phyloP scores from a whole-genome alignment of 2,797 vertebrate genomes.

The Strix occidentalis region DNA sequence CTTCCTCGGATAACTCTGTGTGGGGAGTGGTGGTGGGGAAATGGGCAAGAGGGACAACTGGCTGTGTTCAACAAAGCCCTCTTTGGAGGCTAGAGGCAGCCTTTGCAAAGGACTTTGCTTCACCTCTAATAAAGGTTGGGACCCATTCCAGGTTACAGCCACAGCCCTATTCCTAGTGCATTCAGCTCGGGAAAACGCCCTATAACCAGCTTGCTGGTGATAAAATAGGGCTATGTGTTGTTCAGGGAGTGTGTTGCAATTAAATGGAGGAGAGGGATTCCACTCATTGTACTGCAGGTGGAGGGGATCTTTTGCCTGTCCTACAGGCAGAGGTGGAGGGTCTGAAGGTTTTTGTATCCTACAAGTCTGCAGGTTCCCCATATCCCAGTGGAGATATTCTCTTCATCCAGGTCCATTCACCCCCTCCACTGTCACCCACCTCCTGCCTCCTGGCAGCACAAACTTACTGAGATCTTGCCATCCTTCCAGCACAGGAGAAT shows the following conservation, averaged over 20 bases:
- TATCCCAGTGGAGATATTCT: not conserved
- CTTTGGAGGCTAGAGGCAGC: not conserved
- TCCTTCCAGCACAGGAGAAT: not conserved
- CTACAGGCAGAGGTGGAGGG: not conserved
- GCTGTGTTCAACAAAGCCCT: not conserved
- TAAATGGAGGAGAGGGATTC: not conserved
- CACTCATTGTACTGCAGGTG: not conserved
- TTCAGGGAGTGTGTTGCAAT: not conserved
- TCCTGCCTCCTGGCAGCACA: not conserved
- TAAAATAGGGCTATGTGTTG: not conserved
- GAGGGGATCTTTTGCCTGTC: not conserved
- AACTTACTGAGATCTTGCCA: not conserved
- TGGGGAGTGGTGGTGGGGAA: not conserved
- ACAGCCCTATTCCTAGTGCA: conserved; percentile 14
- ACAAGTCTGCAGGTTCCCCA: not conserved
- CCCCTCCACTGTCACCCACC: not conserved
- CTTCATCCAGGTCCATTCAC: not conserved
- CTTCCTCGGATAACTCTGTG: not conserved
- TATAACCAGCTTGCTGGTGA: not conserved
- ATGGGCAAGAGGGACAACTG: not conserved
- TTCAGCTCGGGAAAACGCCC: not conserved
- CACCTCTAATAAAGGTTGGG: conserved; percentile 15
- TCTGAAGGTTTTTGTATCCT: not conserved
- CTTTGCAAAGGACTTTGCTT: conserved; percentile 33
- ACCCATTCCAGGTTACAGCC: not conserved